phyloP scores from a whole-genome alignment of 2,888 invertebrate genomes.

The Drosophila eohydei region DNA sequence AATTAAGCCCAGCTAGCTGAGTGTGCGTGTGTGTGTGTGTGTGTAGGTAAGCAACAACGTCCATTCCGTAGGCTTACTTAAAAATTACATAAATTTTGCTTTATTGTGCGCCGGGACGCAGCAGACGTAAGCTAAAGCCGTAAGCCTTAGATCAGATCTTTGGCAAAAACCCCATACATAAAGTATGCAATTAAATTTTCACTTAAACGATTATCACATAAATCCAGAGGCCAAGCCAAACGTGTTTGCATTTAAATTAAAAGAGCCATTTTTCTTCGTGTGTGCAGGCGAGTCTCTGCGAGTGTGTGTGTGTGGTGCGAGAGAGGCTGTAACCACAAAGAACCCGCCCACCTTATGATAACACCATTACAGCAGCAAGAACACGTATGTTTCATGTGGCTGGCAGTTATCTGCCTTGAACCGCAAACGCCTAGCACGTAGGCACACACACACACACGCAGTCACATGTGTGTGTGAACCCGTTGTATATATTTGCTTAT shows the following conservation, averaged over 20 bases:
- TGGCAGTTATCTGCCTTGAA: constrained; percentile 61
- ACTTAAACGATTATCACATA: constrained; percentile 84
- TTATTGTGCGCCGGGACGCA: constrained; percentile 54
- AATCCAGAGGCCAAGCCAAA: constrained; percentile 81
- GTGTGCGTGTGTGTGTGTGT: not conserved
- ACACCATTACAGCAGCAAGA: constrained; percentile 70
- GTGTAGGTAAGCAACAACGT: constrained; percentile 17
- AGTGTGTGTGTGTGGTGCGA: not conserved
- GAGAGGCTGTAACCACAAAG: constrained; percentile 47
- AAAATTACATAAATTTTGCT: constrained; percentile 83
- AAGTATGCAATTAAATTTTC: constrained; percentile 85
- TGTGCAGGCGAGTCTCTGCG: constrained; percentile 15
- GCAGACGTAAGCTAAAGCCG: constrained; percentile 35
- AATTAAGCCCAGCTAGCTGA: constrained; percentile 56
- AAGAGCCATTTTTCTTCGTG: constrained; percentile 83
- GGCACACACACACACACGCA: constrained; percentile 22
- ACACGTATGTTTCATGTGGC: constrained; percentile 68
- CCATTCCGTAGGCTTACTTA: constrained; percentile 73
- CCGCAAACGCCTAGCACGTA: constrained; percentile 79
- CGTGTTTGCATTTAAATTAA: constrained; percentile 84
- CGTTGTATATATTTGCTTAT: constrained; percentile 83
- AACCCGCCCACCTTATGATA: constrained; percentile 77
- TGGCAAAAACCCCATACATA: constrained; percentile 80
- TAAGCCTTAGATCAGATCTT: constrained; percentile 50
- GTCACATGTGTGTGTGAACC: constrained; percentile 41